Evolutionary conservation across 2,888 invertebrate genomes (phyloP).

Genomic region (Melinaea menophilus): DNA sequence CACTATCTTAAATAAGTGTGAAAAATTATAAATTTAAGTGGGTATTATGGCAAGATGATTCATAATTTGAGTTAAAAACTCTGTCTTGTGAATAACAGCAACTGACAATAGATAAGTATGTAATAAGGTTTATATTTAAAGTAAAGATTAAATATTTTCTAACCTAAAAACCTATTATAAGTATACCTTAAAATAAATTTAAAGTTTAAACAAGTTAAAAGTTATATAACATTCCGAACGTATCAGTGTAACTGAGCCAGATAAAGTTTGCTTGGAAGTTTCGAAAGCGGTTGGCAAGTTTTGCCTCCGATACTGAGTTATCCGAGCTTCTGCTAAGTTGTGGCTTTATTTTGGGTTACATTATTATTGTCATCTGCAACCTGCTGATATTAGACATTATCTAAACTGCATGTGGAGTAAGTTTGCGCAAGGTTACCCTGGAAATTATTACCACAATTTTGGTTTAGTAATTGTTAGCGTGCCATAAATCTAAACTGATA

Average conservation of each 20-base stretch:
- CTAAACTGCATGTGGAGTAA: slow-evolving; percentile 22
- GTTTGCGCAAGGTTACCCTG: slow-evolving; percentile 15
- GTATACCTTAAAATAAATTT: no score
- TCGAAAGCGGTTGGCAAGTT: slow-evolving; percentile 60
- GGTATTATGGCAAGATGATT: no score
- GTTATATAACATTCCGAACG: slow-evolving; percentile 19
- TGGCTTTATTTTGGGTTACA: slow-evolving; percentile 60
- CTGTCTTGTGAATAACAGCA: no score
- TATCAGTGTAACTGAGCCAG: slow-evolving; percentile 33
- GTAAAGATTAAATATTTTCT: no score
- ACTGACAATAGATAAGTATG: no score
- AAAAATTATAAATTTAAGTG: no score
- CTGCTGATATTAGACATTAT: slow-evolving; percentile 33
- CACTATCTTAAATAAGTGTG: no score
- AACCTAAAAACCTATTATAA: no score
- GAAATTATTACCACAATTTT: neutral
- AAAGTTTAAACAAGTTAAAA: neutral
- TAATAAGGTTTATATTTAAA: no score
- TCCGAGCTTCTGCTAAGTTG: slow-evolving; percentile 60
- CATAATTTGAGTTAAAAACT: no score
- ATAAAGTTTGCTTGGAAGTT: slow-evolving; percentile 51
- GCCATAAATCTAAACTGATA: no score
- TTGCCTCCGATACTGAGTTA: slow-evolving; percentile 63
- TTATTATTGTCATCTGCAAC: slow-evolving; percentile 54
- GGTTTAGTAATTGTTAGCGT: neutral